Base-by-base conservation (phyloP, 2,888 invertebrate genomes). In the Lasioglossum marginatum region DNA sequence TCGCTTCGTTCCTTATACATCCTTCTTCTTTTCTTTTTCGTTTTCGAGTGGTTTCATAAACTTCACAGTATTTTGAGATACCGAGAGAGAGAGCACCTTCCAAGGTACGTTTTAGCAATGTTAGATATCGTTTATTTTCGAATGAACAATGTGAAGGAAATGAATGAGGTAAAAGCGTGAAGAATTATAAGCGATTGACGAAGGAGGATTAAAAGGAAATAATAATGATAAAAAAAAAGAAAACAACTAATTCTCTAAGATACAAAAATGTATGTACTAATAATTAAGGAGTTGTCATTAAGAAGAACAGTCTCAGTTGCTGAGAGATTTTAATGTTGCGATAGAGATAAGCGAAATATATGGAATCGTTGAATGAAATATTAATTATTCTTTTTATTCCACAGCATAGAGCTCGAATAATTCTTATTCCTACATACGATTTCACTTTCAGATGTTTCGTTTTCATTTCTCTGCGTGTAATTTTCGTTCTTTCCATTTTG, bases 391-490 rank as follows among this genome's bases (percentile, higher is more conserved):
- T 80, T 82, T 79, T 63, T 66, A 79, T 79, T 40, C 74, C 63
- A 71, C 34, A 43, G 27, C 40, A 31, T 37, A 66, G 37, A 14
- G 52, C 52, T 83, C 60, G 34, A 23, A 60, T 68, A 34, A 63
- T 68, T 75, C 34, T 73, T n/a, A 68, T 72, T 80, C 76, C 48
- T 52, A 73, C 45, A 19, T 78, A 77, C 52, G 85, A 81, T 87
- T 88, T 88, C 88, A 88, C 88, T 88, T 88, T 88, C 88, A 87
- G 87, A 88, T 81, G 75, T 74, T 48, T 73, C 37, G 37, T 45
- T 43, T 45, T 2, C 16, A 12, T 74, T 23, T 77, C 16, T 31
- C 19, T 16, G 19, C 19, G 19, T 0, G 1, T 63, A 31, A 31
- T 8, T 19, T 63, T 16, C 2, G 63, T 60, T 60, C 4, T 63